phyloP scores from a whole-genome alignment of 2,888 invertebrate genomes.

The Anorthoa munda region DNA sequence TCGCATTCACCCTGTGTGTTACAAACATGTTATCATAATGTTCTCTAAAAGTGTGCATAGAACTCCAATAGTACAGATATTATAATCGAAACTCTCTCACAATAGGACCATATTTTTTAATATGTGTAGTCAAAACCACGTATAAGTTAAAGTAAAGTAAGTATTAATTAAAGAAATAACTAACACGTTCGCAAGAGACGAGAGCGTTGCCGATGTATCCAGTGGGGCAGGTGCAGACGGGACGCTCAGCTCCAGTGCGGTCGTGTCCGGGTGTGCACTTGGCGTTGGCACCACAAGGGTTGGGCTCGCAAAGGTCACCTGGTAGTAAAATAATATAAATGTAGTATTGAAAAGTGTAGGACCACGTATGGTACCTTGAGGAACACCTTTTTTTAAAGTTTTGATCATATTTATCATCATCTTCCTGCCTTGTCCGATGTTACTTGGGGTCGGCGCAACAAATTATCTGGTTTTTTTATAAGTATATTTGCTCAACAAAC shows the following conservation, averaged over 20 bases:
- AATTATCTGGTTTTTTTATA: too few relatives aligned
- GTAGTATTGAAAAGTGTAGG: neutral
- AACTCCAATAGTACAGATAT: neutral
- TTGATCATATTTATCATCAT: neutral
- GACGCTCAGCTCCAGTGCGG: conserved; percentile 94
- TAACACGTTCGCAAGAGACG: conserved; percentile 92
- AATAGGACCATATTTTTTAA: neutral
- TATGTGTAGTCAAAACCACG: too few relatives aligned
- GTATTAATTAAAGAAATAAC: conserved; percentile 37
- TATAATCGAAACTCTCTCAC: neutral
- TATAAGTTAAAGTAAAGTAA: too few relatives aligned
- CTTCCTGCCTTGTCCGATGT: too few relatives aligned
- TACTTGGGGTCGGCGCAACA: too few relatives aligned
- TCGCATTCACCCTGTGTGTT: conserved; percentile 94
- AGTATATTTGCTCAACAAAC: too few relatives aligned
- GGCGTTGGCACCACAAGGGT: conserved; percentile 96
- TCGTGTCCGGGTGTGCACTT: conserved; percentile 96
- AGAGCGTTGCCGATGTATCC: conserved; percentile 95
- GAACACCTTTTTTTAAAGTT: neutral
- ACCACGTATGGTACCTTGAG: conserved; percentile 36
- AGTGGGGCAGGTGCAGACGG: conserved; percentile 95
- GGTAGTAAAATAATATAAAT: neutral
- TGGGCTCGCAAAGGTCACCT: conserved; percentile 96
- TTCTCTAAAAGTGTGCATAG: neutral
- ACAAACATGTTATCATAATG: conserved; percentile 1